A percentile compares a stretch with the other conserved stretches of the same genome.
Evolutionary conservation across 2,888 invertebrate genomes (phyloP).

Genomic region (Agrenia bidenticulata): DNA sequence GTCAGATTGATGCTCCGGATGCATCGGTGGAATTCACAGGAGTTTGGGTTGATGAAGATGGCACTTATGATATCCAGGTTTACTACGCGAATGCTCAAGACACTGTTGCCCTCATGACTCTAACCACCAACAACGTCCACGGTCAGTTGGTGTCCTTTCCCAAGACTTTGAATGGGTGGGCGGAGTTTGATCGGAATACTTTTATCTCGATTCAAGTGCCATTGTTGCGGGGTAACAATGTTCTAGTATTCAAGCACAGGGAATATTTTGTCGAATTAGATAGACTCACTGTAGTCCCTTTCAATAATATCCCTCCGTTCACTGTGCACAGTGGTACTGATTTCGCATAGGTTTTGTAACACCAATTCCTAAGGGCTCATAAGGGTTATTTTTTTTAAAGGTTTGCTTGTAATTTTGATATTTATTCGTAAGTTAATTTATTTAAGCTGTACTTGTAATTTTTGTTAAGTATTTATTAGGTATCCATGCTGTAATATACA

Average conservation of each 20-base stretch:
- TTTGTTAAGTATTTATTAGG: no score
- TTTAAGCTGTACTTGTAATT: no score
- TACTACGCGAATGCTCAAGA: constrained; percentile 39
- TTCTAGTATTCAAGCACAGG: constrained; percentile 33
- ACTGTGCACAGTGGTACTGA: no score
- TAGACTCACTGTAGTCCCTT: constrained; percentile 34
- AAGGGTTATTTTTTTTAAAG: no score
- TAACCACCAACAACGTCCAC: constrained; percentile 35
- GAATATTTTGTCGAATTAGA: constrained; percentile 35
- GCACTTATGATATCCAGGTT: constrained; percentile 35
- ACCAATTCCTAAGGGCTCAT: no score
- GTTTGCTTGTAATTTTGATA: no score
- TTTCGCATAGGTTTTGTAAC: no score
- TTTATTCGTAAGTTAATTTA: no score
- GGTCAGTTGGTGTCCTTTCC: constrained; percentile 27
- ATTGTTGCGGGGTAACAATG: constrained; percentile 45
- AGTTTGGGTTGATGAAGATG: constrained; percentile 44
- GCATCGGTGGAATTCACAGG: constrained; percentile 46
- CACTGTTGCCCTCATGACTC: constrained; percentile 23
- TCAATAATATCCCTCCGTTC: no score
- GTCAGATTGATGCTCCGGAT: constrained; percentile 26
- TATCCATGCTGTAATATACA: no score
- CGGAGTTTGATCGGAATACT: constrained; percentile 26
- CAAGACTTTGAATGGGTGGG: constrained; percentile 35
- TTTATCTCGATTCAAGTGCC: constrained; percentile 27